phyloP scores from a whole-genome alignment of 2,113 vertebrate species.

The Larimichthys polyactis region DNA sequence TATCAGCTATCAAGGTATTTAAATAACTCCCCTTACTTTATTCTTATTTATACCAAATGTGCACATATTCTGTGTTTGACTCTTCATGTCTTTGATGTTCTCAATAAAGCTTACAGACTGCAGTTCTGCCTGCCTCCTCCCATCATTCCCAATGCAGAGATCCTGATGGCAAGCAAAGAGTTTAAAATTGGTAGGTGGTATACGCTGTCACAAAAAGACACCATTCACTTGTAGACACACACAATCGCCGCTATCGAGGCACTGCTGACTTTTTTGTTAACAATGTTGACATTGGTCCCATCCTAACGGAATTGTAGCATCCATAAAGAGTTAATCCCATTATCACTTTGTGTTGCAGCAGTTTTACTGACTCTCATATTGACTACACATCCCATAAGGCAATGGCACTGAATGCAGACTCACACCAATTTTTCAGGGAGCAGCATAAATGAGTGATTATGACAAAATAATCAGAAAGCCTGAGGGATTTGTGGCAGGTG shows the following conservation, averaged over 20 bases:
- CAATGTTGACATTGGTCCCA: neutral
- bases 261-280: neutral
- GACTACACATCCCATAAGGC: slow-evolving; percentile 60
- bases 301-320: neutral
- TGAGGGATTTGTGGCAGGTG: slow-evolving; percentile 45
- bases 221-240: slow-evolving; percentile 5
- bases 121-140: slow-evolving; percentile 93
- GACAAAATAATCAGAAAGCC: slow-evolving; percentile 42
- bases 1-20: slow-evolving; percentile 90
- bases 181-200: slow-evolving; percentile 92
- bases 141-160: slow-evolving; percentile 94
- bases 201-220: slow-evolving; percentile 33
- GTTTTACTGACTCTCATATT: slow-evolving; percentile 11
- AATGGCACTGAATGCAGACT: slow-evolving; percentile 45
- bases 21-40: neutral
- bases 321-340: slow-evolving; percentile 35
- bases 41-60: neutral
- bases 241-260: neutral
- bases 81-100: slow-evolving; percentile 37
- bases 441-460: slow-evolving; percentile 45
- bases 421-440: slow-evolving; percentile 33
- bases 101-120: slow-evolving; percentile 91
- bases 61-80: slow-evolving; percentile 21
- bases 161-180: slow-evolving; percentile 94
- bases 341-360: slow-evolving; percentile 37